Base-by-base conservation (phyloP, 2,888 invertebrate genomes). In the Nysson spinosus region DNA sequence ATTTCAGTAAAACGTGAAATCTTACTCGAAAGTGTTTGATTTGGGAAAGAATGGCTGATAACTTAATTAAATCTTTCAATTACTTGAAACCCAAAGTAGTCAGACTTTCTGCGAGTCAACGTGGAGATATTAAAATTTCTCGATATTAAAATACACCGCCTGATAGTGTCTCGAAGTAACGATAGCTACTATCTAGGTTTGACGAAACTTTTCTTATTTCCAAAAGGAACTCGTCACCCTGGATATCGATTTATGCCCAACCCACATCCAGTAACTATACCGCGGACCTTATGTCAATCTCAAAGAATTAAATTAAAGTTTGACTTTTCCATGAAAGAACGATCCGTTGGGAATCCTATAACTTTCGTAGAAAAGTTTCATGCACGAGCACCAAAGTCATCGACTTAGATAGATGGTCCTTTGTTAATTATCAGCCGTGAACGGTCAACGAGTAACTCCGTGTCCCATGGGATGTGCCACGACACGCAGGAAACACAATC, bases 251-350 rank as follows among this genome's bases (percentile, higher is more conserved):
- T 61, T 65, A 26, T 4, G n/a, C 14, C 22, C 22, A 17, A 19
- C 12, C 20, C 28, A 9, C 40, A 3, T 6, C 34, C 24, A n/a
- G 42, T 37, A 11, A 9, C 37, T 39, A 35, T 32, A 56, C 43
- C 50, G 43, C 39, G 57, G 54, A 28, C 12, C 35, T 35, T 14
- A 30, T 58, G 66, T 63, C 66, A 75, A 67, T 69, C 66, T 57
- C 54, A 20, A 62, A 49, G 63, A 69, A 69, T 75, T 66, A 75
- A 69, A 72, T 75, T 75, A 69, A 69, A 75, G 55, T 72, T 69
- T 47, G 61, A 56, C 54, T 54, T 66, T 54, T 50, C 28, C 40
- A 12, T 12, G 44, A 50, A 56, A 34, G 46, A 50, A 50, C 47
- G 56, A 17, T 39, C 50, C 43, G 16, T 52, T 4, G 39, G 56